Base-by-base conservation (phyloP, 1,140 invertebrate genomes). In the Aplysia californica region DNA sequence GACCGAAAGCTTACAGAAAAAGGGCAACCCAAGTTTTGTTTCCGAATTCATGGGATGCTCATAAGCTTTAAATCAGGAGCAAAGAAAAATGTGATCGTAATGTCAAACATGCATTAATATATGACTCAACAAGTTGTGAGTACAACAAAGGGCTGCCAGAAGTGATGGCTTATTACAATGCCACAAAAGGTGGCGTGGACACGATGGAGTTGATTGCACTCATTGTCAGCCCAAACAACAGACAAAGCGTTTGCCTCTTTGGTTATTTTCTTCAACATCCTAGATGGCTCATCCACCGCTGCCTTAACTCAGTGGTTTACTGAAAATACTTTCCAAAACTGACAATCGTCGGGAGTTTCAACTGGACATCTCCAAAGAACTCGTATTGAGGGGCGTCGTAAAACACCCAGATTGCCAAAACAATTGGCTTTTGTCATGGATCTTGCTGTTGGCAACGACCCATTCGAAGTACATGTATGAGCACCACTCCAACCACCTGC, bases 151-250 rank as follows among this genome's bases (percentile, higher is more conserved):
- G n/a, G n/a, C 44, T 50, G 79, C 88, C 89, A 56, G 82, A 90
- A 23, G 89, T 91, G 39, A 83, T 91, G 38, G 36, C 76, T 3
- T 83, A 82, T 58, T 91, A 91, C 81, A 90, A 90, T 79, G 70
- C 76, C 44, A 89, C 86, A 3, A 92, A 92, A 86, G 86, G 87
- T 36, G 89, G 87, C 56, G 90, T 91, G 2, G 90, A 91, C 76
- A 85, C 79, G 5, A 69, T 91, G 23, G 79, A 84, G 74, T 58
- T 80, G 56, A 31, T 80, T 39, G 69, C 77, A 29, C 41, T 36
- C 65, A 75, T 58, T 18, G 78, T 67, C 59, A 77, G 77, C 3
- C 73, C 59, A 35, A 77, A 74, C 78, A 5, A 79, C 67, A 75
- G 38, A 82, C 75, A 3, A 76, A 75, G 21, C 44, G 80, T 31